Conservation (phyloP, 2,113 vertebrate species). For the Aspidoscelis tigris region DNA sequence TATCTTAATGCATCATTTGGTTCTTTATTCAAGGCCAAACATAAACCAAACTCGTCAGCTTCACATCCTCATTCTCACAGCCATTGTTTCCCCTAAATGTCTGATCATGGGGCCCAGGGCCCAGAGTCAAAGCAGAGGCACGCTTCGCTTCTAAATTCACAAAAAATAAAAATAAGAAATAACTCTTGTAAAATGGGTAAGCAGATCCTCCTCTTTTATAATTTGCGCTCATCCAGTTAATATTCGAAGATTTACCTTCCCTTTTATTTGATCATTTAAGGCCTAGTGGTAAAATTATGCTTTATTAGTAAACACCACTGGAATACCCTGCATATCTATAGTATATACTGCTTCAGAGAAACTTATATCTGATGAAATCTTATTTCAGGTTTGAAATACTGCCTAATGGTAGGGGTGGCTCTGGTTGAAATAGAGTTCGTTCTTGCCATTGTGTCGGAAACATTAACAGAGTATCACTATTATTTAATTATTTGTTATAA, state of each 20-base stretch:
- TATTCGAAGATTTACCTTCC: not conserved
- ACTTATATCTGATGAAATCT: not conserved
- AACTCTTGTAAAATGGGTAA: not conserved
- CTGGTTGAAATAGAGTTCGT: too few relatives aligned
- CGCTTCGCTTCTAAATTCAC: not conserved
- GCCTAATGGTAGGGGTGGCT: too few relatives aligned
- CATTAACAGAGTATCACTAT: too few relatives aligned
- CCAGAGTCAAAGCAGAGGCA: not conserved
- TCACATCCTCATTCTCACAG: constrained; percentile 27
- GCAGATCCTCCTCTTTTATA: not conserved
- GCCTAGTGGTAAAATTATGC: not conserved
- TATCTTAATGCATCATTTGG: constrained; percentile 52
- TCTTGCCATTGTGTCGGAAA: too few relatives aligned
- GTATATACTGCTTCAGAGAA: not conserved
- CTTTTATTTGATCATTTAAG: not conserved
- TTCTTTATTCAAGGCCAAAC: constrained; percentile 43
- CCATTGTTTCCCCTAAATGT: not conserved
- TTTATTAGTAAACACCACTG: not conserved
- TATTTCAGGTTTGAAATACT: too few relatives aligned
- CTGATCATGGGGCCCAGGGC: not conserved
- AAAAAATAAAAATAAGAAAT: not conserved
- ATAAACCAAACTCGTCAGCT: constrained; percentile 4
- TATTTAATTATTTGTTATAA: too few relatives aligned
- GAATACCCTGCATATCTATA: not conserved
- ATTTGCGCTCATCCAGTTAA: not conserved